Evolutionary conservation across 2,113 vertebrate genomes (phyloP).

Genomic region (Macroglossus sobrinus): DNA sequence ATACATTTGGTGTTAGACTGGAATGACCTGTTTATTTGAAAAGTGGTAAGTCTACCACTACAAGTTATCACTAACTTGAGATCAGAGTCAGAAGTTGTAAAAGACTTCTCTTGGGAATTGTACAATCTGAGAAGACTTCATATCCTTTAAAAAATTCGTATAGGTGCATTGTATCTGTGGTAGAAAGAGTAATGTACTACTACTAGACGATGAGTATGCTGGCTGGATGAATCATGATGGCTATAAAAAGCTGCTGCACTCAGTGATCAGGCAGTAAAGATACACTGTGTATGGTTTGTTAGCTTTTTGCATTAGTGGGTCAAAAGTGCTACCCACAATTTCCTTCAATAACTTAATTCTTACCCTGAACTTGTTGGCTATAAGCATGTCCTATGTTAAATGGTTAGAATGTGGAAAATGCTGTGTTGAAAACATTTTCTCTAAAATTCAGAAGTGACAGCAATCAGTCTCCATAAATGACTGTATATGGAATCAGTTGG

Average conservation of each 20-base stretch:
- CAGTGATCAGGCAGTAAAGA: background rate
- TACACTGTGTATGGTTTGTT: background rate
- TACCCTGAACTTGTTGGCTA: background rate
- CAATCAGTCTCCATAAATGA: background rate
- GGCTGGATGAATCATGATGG: background rate
- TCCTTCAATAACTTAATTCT: background rate
- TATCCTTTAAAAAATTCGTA: background rate
- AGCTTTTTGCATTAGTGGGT: background rate
- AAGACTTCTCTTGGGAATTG: constrained; percentile 11
- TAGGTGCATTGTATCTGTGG: background rate
- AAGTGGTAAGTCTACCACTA: constrained; percentile 11
- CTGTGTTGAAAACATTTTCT: background rate
- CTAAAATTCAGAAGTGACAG: background rate
- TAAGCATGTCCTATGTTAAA: background rate
- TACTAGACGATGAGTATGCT: background rate
- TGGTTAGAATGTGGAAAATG: background rate
- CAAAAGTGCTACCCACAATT: background rate
- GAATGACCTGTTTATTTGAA: constrained; percentile 4
- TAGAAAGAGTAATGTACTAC: background rate
- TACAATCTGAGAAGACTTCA: background rate
- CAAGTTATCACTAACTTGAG: constrained; percentile 38
- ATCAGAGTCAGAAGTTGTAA: constrained; percentile 1
- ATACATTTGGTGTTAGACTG: background rate
- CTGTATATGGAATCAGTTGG: background rate
- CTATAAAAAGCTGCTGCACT: background rate